phyloP scores from a whole-genome alignment of 2,113 vertebrate genomes.

The Tricholaema leucomelas region DNA sequence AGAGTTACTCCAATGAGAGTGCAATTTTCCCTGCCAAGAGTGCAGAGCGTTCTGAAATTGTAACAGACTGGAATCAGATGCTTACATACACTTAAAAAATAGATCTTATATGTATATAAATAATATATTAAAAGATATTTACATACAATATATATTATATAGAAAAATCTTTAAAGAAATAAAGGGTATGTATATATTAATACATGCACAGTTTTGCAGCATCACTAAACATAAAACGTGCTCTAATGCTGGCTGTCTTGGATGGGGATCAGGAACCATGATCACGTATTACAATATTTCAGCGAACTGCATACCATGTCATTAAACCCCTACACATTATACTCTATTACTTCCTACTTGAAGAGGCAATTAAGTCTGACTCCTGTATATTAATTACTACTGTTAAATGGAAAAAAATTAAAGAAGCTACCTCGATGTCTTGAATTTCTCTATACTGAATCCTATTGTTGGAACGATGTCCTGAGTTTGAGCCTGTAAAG shows the following conservation, averaged over 20 bases:
- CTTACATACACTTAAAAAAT: not conserved
- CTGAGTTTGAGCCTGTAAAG: conserved; percentile 90
- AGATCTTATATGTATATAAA: no score
- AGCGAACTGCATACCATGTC: not conserved
- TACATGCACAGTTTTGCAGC: not conserved
- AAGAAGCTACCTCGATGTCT: conserved; percentile 90
- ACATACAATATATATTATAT: no score
- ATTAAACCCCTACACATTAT: not conserved
- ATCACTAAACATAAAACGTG: not conserved
- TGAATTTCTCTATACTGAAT: conserved; percentile 99
- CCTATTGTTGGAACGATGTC: conserved; percentile 98
- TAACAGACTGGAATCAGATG: not conserved
- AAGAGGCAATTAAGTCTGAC: not conserved
- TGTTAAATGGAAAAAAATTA: not conserved
- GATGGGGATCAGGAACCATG: not conserved
- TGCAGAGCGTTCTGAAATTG: not conserved
- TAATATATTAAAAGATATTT: no score
- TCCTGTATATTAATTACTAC: not conserved
- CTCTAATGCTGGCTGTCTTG: not conserved
- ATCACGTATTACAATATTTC: not conserved
- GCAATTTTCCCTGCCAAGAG: not conserved
- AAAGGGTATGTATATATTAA: no score
- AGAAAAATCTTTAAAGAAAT: no score
- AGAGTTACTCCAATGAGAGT: conserved; percentile 21
- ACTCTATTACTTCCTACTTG: not conserved